Evolutionary conservation across 2,797 vertebrate genomes (phyloP).

Genomic region (Picus viridis): DNA sequence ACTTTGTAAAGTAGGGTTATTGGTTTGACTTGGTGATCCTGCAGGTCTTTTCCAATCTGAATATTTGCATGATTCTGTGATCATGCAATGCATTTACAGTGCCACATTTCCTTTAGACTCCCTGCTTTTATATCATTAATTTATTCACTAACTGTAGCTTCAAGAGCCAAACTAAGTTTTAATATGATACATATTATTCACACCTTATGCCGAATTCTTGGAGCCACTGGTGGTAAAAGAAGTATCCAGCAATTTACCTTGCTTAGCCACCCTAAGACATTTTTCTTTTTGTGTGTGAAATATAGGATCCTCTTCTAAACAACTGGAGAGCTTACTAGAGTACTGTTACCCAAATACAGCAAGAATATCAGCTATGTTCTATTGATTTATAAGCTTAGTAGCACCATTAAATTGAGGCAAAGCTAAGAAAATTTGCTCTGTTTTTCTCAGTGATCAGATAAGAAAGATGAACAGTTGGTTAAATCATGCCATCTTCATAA

Average conservation of each 20-base stretch:
- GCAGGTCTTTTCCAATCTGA: too few species aligned
- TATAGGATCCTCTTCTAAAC: neutral
- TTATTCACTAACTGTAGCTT: neutral
- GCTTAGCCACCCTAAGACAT: neutral
- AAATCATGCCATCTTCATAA: neutral
- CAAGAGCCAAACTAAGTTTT: neutral
- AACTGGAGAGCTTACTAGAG: neutral
- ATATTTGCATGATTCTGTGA: too few species aligned
- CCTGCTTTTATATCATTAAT: neutral
- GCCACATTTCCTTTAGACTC: neutral
- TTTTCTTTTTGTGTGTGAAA: constrained; percentile 7
- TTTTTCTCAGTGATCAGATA: neutral
- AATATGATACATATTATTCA: neutral
- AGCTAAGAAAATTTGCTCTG: neutral
- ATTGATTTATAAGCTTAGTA: neutral
- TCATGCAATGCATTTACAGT: neutral
- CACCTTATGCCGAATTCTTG: neutral
- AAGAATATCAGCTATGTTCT: neutral
- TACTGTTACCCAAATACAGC: neutral
- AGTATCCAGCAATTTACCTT: neutral
- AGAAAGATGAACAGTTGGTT: neutral
- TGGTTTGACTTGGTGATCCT: too few species aligned
- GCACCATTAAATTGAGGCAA: neutral
- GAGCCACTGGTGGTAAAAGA: neutral
- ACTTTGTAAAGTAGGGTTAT: too few species aligned